A percentile compares a stretch with the other conserved stretches of the same genome.
phyloP scores from a whole-genome alignment of 2,888 invertebrate species.

The Drosophila gaucha region DNA sequence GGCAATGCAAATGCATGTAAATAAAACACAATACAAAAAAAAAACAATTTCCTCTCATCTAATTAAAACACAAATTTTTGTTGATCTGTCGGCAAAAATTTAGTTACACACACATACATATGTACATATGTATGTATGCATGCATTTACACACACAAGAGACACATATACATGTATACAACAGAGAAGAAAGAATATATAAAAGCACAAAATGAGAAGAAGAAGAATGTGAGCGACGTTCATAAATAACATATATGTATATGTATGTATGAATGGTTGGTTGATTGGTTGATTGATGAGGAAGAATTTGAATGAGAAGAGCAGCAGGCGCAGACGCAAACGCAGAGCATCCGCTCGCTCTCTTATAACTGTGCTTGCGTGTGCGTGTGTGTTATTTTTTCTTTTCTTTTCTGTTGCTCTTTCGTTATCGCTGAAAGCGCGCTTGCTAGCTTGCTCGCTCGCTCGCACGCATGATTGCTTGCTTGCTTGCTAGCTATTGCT shows the following conservation, averaged over 20 bases:
- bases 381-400: slow-evolving; percentile 9
- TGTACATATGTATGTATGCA: background rate
- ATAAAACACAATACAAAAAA: slow-evolving; percentile 1
- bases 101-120: slow-evolving; percentile 22
- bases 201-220: slow-evolving; percentile 19
- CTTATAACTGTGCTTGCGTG: slow-evolving; percentile 12
- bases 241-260: slow-evolving; percentile 28
- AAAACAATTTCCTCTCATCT: background rate
- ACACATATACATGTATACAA: slow-evolving; percentile 16
- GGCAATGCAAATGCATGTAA: slow-evolving; percentile 3
- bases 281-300: slow-evolving; percentile 4
- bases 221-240: slow-evolving; percentile 18
- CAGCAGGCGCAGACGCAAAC: slow-evolving; percentile 18
- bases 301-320: slow-evolving; percentile 17
- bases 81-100: slow-evolving; percentile 17
- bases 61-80: background rate
- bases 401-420: slow-evolving; percentile 13
- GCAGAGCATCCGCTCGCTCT: slow-evolving; percentile 21
- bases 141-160: slow-evolving; percentile 24
- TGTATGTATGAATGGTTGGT: background rate
- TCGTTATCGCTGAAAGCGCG: slow-evolving; percentile 11
- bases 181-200: background rate
- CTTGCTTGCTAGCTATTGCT: slow-evolving; percentile 7
- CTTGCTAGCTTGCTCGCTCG: slow-evolving; percentile 24
- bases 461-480: slow-evolving; percentile 12